These are phyloP conservation scores for Beris chalybata DNA, from an alignment of 2,888 invertebrate species.

Conservation along the genomic window DNA sequence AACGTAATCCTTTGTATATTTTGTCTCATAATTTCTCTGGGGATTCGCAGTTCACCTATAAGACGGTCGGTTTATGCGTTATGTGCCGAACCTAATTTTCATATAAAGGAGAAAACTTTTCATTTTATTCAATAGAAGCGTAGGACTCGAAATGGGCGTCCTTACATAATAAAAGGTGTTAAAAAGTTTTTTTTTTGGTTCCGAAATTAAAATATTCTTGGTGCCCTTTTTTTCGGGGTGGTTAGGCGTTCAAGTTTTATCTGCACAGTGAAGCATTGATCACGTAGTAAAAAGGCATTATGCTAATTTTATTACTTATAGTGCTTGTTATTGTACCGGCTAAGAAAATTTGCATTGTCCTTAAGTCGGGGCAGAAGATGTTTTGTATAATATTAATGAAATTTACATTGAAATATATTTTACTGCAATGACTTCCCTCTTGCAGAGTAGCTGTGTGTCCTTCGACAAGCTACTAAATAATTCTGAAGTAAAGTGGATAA, in stretches of 20 bases:
- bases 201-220: too few species aligned
- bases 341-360: conserved; percentile 1
- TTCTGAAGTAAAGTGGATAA: too few species aligned
- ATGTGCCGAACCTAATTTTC: conserved; percentile 23
- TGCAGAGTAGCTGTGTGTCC: too few species aligned
- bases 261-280: neutral
- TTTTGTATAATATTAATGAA: too few species aligned
- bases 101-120: conserved; percentile 28
- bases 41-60: conserved; percentile 33
- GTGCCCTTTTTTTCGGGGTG: too few species aligned
- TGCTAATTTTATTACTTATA: conserved; percentile 24
- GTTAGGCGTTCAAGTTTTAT: too few species aligned
- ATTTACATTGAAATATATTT: too few species aligned
- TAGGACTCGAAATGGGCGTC: neutral
- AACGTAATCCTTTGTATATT: conserved; percentile 33
- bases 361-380: neutral
- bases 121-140: conserved; percentile 27
- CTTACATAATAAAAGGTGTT: conserved; percentile 18
- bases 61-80: conserved; percentile 4
- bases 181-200: neutral
- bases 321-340: conserved; percentile 4
- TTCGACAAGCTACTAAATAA: too few species aligned
- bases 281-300: conserved; percentile 10
- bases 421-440: too few species aligned
- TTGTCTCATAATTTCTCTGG: conserved; percentile 34